Evolutionary conservation across 1,140 invertebrate species (phyloP), one percentile per base, ranked within the genome.

Genomic region (Brachionus plicatilis): DNA sequence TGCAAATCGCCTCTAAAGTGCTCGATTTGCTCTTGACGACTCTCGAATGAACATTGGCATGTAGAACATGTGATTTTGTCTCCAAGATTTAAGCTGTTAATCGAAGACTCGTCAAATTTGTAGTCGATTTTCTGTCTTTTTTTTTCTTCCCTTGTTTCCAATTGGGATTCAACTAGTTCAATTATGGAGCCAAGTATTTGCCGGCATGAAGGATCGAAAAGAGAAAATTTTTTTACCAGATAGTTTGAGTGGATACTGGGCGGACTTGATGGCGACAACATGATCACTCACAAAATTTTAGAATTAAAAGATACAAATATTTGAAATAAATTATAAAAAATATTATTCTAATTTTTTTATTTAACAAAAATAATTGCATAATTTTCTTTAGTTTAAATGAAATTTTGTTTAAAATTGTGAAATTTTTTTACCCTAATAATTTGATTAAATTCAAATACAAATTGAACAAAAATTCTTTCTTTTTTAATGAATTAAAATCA

Each of bases 1-100:
- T 89, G 88, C 86, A 87, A 88, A 84, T 89, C 88, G 60, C 86
- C 87, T 86, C 92, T 92, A 85, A 92, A 93, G 88, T 93, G 93
- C 24, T 90, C 76, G 3, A 82, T 65, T 37, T 82, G 79, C 27
- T 82, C 79, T 24, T 60, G 37, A 12, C 79, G 79, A 8, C 41
- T 24, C 24, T 45, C 41, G 17, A 82, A 82, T 14, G 50, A 65
- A 27, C 17, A 60, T 12, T 65, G 50, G 53, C 79, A 82, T 20
- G 79, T 82, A n/a, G 53, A 43, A 37, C 79, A 82, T 9, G 24
- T 11, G 9, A 82, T 43, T 45, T 56, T 65, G n/a, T 65, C 79
- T 6, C 3, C 29, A 5, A 82, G 17, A 27, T 45, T 60, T 27
- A 65, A n/a, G 27, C 14, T 82, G 9, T 24, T 12, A 0, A 82